These are phyloP conservation scores for Calvadosia cruxmelitensis DNA, from an alignment of 30 jellyfish, hydroid and myxozoan species.

Conservation along the genomic window DNA sequence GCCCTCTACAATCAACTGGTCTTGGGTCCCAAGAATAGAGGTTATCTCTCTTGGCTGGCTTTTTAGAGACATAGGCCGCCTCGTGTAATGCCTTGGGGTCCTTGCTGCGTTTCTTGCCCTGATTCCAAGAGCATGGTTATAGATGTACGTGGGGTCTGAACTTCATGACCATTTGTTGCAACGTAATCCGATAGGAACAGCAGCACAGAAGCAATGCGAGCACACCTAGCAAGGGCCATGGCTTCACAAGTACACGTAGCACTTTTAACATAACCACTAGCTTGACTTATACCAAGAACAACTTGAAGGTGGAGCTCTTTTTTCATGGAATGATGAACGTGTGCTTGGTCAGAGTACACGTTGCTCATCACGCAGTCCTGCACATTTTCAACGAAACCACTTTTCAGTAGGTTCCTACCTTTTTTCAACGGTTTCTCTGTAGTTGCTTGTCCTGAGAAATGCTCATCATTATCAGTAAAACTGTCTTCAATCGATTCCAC, in stretches of 20 bases:
- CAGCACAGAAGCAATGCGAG: conserved; percentile 45
- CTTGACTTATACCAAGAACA: conserved; percentile 10
- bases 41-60: not conserved
- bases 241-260: conserved; percentile 35
- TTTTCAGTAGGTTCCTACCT: conserved; percentile 16
- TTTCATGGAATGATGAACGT: conserved; percentile 64
- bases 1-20: too few species aligned
- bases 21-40: conserved; percentile 37
- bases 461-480: conserved; percentile 13
- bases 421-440: conserved; percentile 13
- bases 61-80: conserved; percentile 16
- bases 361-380: conserved; percentile 17
- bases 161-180: conserved; percentile 13
- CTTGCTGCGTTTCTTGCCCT: conserved; percentile 37
- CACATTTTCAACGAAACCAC: conserved; percentile 38
- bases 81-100: conserved; percentile 15
- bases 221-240: conserved; percentile 24
- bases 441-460: conserved; percentile 3
- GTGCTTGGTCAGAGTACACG: conserved; percentile 17
- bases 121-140: conserved; percentile 47
- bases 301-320: conserved; percentile 19
- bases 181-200: conserved; percentile 3
- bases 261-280: conserved; percentile 15
- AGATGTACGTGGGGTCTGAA: conserved; percentile 22
- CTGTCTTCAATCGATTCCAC: conserved; percentile 18